Evolutionary conservation across 1,140 invertebrate genomes (phyloP), one percentile per base, ranked within the genome.

Genomic region (Druon quercuslanigerum): DNA sequence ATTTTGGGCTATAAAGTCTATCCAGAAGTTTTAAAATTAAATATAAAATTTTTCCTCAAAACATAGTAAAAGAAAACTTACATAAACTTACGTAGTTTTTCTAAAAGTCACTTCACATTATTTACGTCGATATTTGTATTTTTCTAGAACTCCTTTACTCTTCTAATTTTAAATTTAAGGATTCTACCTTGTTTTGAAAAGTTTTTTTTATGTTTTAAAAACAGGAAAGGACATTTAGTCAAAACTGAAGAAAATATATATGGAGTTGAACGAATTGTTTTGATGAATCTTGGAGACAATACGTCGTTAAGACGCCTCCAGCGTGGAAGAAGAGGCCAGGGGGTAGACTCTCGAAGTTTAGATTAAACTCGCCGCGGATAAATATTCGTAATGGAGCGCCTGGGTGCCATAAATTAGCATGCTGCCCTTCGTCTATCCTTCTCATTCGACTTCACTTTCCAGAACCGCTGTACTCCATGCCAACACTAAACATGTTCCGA

Each of bases 311-410:
- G 90, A 84, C 85, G 84, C 87, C 83, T 78, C 81, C 82, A 82
- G 81, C 85, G 82, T 76, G 71, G 74, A 52, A 72, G 72, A 81
- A 81, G 72, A 74, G 75, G 79, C 75, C 54, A 82, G 71, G 54
- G 81, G 82, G 84, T 82, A 83, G 86, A 88, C 83, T 89, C 87
- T 86, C 87, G 76, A 92, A 92, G 90, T 91, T 91, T 91, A 91
- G 90, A 91, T 91, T 91, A 91, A 91, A 91, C 90, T 88, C 89
- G 86, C 88, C 85, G 85, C 85, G 90, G 87, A 92, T 92, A 92
- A 92, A 92, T 92, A 92, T 91, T 92, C 90, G 90, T 91, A 92
- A 92, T 92, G 87, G 91, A 92, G 87, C 91, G 86, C 90, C 89
- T 84, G 91, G 90, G 91, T 91, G 89, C 89, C 81, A 91, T 92